These are phyloP conservation scores for Tauraco hartlaubi DNA, from an alignment of 2,797 vertebrate species.

Conservation along the genomic window DNA sequence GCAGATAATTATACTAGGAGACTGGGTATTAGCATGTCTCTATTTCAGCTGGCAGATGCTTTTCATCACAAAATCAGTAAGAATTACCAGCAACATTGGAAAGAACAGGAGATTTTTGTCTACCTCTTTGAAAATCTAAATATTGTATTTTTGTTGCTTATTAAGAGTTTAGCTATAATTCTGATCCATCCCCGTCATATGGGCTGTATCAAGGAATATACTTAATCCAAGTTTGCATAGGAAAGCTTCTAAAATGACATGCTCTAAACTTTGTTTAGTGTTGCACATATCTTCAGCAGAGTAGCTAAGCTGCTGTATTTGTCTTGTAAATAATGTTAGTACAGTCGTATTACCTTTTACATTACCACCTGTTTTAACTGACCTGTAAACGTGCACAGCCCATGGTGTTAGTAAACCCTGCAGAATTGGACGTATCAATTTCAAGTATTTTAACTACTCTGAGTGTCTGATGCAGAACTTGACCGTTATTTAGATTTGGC, in stretches of 20 bases:
- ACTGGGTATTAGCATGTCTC: background rate
- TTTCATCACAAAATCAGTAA: background rate
- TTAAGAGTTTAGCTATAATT: background rate
- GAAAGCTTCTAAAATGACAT: background rate
- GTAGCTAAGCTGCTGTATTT: background rate
- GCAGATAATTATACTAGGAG: background rate
- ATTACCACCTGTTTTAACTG: background rate
- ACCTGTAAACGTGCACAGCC: background rate
- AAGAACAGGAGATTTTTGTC: background rate
- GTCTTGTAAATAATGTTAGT: background rate
- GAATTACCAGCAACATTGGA: background rate
- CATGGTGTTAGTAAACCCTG: background rate
- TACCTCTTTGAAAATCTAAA: background rate
- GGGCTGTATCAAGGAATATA: background rate
- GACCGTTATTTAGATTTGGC: background rate
- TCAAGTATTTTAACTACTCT: background rate
- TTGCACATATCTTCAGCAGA: background rate
- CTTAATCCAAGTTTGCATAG: background rate
- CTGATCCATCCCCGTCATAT: background rate
- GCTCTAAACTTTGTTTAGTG: background rate
- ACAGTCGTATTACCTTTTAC: background rate
- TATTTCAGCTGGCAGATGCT: background rate
- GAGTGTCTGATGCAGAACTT: background rate
- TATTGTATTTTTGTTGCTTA: background rate
- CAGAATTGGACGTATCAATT: background rate